phyloP scores from a whole-genome alignment of 2,888 invertebrate species.

The Ceramica pisi region DNA sequence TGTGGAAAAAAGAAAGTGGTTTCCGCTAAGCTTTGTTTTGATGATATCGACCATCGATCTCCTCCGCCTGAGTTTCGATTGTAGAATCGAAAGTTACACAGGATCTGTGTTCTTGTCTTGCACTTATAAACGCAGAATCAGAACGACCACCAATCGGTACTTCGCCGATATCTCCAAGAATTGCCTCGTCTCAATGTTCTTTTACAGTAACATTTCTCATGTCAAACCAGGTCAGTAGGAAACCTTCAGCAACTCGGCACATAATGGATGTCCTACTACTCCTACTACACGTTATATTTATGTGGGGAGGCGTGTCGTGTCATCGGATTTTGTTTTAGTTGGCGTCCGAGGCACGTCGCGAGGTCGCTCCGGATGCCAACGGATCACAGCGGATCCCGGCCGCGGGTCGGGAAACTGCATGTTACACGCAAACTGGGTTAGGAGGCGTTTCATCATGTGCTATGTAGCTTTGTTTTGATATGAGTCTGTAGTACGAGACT shows the following conservation, averaged over 20 bases:
- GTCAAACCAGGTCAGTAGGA: slow-evolving; percentile 29
- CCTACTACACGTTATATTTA: slow-evolving; percentile 38
- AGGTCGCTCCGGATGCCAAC: slow-evolving; percentile 68
- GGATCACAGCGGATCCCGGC: slow-evolving; percentile 61
- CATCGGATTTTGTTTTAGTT: slow-evolving; percentile 74
- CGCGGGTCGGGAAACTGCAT: slow-evolving; percentile 55
- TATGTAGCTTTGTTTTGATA: slow-evolving; percentile 26
- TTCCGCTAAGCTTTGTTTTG: neutral
- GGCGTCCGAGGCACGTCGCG: slow-evolving; percentile 67
- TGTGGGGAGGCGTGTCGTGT: slow-evolving; percentile 68
- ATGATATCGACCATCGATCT: slow-evolving; percentile 1
- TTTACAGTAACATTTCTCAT: slow-evolving; percentile 6
- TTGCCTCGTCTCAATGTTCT: neutral
- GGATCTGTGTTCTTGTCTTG: neutral
- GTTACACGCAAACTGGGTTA: slow-evolving; percentile 58
- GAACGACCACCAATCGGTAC: too few species aligned
- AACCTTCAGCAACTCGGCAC: slow-evolving; percentile 32
- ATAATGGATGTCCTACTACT: slow-evolving; percentile 48
- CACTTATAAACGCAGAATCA: neutral
- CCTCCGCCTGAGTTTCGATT: neutral
- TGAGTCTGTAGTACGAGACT: neutral
- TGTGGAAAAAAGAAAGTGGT: slow-evolving; percentile 22
- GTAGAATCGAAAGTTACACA: neutral
- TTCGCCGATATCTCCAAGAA: neutral
- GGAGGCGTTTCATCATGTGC: slow-evolving; percentile 35